Base-by-base conservation (phyloP, 2,113 vertebrate species). In the Mus musculus region DNA sequence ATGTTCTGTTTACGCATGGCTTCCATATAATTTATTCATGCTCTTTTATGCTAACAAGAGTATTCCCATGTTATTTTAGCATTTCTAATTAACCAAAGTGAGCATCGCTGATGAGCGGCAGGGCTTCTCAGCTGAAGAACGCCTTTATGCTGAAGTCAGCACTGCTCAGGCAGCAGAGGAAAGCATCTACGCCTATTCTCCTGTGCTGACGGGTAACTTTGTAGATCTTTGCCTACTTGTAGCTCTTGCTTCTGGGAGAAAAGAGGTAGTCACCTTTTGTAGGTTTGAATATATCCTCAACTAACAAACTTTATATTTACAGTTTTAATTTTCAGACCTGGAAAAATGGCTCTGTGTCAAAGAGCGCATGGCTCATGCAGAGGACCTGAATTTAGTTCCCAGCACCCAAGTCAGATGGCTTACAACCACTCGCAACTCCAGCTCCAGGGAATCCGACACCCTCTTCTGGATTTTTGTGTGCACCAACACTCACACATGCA, bases 1-100 rank as follows among this genome's bases (percentile, higher is more conserved):
- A 76, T 3, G 0, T 46, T 93, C 49, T 96, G 84, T 91, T 97
- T 97, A 86, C 6, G 63, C 73, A 49, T 96, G 8, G 0, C 90
- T 96, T 98, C 97, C 42, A 16, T 91, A 96, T 98, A 39, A 96
- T 97, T 98, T 98, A 95, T 98, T 98, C 81, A 95, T 97, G 95
- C 7, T 96, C 94, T 82, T 91, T 93, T 95, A 97, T 80, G 89
- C 85, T 88, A 96, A 91, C 52, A 93, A 95, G 98, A 97, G 88
- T 33, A 97, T 96, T 98, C 82, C 85, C 52, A 0, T 0, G 96
- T 97, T 98, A 97, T 95, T 97, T 98, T 97, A 96, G 91, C 82
- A 76, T 97, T 94, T 94, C 96, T 98, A 94, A 98, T 98, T 95
- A 97, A 98, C 63, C 61, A 90, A 82, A 97, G 92, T 90, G 95